Conservation (phyloP, 1,140 invertebrate species). For the Heliconius nattereri region DNA sequence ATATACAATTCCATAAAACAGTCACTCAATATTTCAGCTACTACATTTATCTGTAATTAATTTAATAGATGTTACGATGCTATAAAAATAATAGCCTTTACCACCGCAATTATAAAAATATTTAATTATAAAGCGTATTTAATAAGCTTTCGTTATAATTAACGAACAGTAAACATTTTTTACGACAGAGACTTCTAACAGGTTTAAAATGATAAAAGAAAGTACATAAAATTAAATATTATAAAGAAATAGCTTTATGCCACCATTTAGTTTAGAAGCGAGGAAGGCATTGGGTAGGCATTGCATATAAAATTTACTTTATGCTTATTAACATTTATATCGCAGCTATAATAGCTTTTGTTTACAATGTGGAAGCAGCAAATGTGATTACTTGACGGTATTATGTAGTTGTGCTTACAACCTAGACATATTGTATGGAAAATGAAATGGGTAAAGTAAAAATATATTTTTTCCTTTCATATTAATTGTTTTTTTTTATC, state of each 20-base stretch:
- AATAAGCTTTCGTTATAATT: background rate
- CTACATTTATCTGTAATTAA: background rate
- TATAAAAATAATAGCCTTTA: background rate
- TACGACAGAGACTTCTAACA: background rate
- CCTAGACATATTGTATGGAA: background rate
- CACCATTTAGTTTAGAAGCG: background rate
- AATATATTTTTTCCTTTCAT: background rate
- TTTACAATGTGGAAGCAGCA: background rate
- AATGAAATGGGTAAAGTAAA: background rate
- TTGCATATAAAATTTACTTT: background rate
- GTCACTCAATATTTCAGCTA: background rate
- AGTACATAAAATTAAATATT: background rate
- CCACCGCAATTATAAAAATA: background rate
- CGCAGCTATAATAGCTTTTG: background rate
- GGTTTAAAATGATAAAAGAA: conserved; percentile 6
- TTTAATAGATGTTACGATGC: background rate
- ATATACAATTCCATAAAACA: background rate
- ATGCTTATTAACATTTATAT: background rate
- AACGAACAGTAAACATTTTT: background rate
- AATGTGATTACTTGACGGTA: background rate
- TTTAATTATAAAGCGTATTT: conserved; percentile 7
- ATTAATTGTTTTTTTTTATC: too few species aligned
- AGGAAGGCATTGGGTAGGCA: background rate
- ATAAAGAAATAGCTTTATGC: background rate
- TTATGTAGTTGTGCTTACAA: background rate